Evolutionary conservation across 1,140 invertebrate species (phyloP).

Genomic region (Tachypleus tridentatus): DNA sequence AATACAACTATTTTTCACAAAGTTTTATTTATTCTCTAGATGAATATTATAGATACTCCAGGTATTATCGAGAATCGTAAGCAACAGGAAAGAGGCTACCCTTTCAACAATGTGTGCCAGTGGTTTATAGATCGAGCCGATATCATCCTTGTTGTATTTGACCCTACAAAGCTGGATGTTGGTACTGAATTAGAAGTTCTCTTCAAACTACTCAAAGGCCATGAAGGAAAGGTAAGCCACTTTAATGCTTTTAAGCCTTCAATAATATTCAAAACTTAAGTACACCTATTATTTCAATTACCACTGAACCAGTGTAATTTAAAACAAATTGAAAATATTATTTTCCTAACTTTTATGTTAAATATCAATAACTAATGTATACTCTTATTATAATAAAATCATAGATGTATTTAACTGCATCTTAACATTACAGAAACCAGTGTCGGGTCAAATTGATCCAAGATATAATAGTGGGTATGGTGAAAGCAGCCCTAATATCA

Average conservation of each 20-base stretch:
- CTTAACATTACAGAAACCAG: too few relatives aligned
- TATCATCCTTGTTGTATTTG: slow-evolving; percentile 87
- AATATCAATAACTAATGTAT: too few relatives aligned
- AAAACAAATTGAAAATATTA: too few relatives aligned
- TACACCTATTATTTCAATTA: not conserved
- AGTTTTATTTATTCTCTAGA: slow-evolving; percentile 40
- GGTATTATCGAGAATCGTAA: slow-evolving; percentile 88
- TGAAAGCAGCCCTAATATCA: too few relatives aligned
- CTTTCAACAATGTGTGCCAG: slow-evolving; percentile 83
- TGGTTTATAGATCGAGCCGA: slow-evolving; percentile 94
- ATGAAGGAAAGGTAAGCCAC: slow-evolving; percentile 55
- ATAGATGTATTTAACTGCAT: too few relatives aligned
- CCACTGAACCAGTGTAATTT: too few relatives aligned
- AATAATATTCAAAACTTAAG: not conserved
- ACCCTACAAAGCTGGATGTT: slow-evolving; percentile 87
- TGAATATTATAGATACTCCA: slow-evolving; percentile 93
- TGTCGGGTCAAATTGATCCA: too few relatives aligned
- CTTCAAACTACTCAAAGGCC: slow-evolving; percentile 40
- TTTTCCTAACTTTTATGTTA: too few relatives aligned
- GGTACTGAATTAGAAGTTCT: slow-evolving; percentile 72
- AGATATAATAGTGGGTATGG: too few relatives aligned
- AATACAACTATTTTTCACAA: not conserved
- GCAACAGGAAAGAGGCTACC: slow-evolving; percentile 82
- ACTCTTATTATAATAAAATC: too few relatives aligned
- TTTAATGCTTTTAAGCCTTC: not conserved